Conservation (phyloP, 2,888 invertebrate species). For the Nipponacmea schrenckii region DNA sequence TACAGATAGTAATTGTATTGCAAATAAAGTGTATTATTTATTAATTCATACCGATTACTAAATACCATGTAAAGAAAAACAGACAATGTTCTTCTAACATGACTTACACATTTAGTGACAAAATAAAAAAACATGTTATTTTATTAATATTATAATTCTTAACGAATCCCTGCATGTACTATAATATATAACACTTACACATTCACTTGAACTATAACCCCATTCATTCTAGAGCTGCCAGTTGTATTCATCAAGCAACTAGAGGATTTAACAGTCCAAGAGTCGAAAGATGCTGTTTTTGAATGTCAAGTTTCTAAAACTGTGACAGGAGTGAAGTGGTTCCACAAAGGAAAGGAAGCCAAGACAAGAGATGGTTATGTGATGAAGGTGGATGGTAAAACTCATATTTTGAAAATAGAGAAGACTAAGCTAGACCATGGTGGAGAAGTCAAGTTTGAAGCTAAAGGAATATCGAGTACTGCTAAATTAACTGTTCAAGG, state of each 20-base stretch:
- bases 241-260: conserved; percentile 41
- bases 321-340: conserved; percentile 92
- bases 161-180: too few species aligned
- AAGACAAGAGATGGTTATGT: conserved; percentile 83
- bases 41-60: too few species aligned
- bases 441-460: conserved; percentile 57
- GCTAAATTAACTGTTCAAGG: conserved; percentile 60
- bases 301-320: conserved; percentile 94
- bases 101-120: too few species aligned
- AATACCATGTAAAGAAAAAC: too few species aligned
- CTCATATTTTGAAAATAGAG: conserved; percentile 54
- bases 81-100: too few species aligned
- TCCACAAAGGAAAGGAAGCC: conserved; percentile 80
- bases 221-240: conserved; percentile 38
- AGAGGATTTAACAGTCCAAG: conserved; percentile 39
- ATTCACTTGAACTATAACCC: too few species aligned
- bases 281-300: conserved; percentile 75
- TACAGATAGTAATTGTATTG: too few species aligned
- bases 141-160: too few species aligned
- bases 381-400: conserved; percentile 80
- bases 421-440: conserved; percentile 56
- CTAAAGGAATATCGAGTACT: conserved; percentile 52
- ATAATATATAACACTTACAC: too few species aligned
- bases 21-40: too few species aligned
- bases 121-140: too few species aligned